Evolutionary conservation across 2,113 vertebrate genomes (phyloP), one percentile per base, ranked within the genome.

Genomic region (Urocitellus parryii): DNA sequence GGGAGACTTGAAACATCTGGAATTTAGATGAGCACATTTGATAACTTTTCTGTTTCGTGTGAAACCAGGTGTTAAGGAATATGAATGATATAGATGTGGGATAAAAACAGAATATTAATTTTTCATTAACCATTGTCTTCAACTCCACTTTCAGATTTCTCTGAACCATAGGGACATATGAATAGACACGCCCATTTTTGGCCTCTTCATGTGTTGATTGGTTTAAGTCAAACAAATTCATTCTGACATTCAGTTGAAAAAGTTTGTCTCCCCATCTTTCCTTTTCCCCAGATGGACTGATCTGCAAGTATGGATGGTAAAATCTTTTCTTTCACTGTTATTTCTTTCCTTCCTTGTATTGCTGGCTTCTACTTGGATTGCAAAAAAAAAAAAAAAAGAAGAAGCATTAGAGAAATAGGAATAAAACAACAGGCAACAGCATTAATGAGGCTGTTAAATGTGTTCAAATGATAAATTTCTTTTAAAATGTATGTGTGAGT

Each of bases 41-140:
- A 51, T 90, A 84, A 92, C 18, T 83, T 70, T 68, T 85, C 27
- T 65, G 27, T 80, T 93, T 96, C 11, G 48, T 56, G 42, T 80
- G 7, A 67, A 51, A 77, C 29, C 25, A 25, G 32, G 5, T 56
- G 32, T 63, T 68, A 11, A 96, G 29, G 34, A 90, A 87, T 48
- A 1, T 53, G 22, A 63, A 63, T 29, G 37, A 63, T 51, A 63
- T 16, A 56, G n/a, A 42, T 45, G 1, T 42, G 1, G 12, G n/a
- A 39, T 77, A 42, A n/a, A 53, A 91, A 63, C 27, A 84, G 45
- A 6, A 80, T 58, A 51, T 37, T 67, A 39, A 42, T 67, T 53
- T 93, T 84, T 88, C 25, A 72, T 16, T 24, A 72, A 39, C 13
- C 2, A 11, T 61, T 74, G 5, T 32, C 32, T 81, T 77, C 34